phyloP scores from a whole-genome alignment of 2,113 vertebrate genomes.

The Apeltes quadracus region DNA sequence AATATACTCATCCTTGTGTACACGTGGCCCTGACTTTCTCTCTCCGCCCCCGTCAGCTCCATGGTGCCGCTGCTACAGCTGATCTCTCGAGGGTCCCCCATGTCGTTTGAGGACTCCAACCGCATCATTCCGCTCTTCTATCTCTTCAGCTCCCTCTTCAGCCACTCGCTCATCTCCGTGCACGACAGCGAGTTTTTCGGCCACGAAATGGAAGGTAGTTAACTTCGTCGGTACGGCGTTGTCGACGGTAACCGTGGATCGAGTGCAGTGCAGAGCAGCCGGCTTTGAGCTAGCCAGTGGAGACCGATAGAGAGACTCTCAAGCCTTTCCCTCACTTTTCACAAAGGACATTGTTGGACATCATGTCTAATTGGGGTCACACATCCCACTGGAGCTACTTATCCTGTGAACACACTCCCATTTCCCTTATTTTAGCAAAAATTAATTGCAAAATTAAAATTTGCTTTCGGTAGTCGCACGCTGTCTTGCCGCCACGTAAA shows the following conservation, averaged over 20 bases:
- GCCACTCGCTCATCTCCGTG: slow-evolving; percentile 97
- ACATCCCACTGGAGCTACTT: neutral
- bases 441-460: neutral
- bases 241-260: neutral
- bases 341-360: neutral
- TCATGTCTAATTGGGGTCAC: neutral
- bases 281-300: neutral
- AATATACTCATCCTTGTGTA: neutral
- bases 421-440: neutral
- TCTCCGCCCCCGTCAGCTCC: slow-evolving; percentile 80
- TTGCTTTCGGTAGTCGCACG: slow-evolving; percentile 22
- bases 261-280: neutral
- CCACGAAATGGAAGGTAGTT: slow-evolving; percentile 88
- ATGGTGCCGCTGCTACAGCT: slow-evolving; percentile 94
- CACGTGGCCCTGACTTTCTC: neutral
- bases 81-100: slow-evolving; percentile 94
- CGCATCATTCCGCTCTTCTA: slow-evolving; percentile 98
- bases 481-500: slow-evolving; percentile 14
- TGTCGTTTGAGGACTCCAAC: slow-evolving; percentile 94
- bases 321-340: neutral
- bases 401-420: neutral
- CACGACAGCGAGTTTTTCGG: slow-evolving; percentile 99
- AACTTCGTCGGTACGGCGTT: neutral
- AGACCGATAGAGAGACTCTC: neutral
- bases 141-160: slow-evolving; percentile 98